Evolutionary conservation across 2,888 invertebrate genomes (phyloP).

Genomic region (Sussaba pulchella): DNA sequence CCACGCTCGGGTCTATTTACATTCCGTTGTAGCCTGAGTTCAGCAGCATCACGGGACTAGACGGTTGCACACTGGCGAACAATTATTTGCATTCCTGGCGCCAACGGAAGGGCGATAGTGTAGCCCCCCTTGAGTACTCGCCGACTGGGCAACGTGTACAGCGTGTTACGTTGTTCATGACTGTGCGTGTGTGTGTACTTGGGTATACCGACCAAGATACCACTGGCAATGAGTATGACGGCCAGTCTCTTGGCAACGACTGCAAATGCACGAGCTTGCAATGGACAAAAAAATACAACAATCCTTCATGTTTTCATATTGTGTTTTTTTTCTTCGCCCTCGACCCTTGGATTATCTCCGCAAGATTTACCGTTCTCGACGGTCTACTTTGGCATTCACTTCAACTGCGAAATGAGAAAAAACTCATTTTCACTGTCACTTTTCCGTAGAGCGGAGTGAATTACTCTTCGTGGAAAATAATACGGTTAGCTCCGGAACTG

Average conservation of each 20-base stretch:
- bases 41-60: conserved; percentile 44
- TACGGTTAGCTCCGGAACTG: not conserved
- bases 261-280: conserved; percentile 7
- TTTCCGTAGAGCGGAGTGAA: not conserved
- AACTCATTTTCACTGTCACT: not conserved
- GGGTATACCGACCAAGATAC: conserved; percentile 36
- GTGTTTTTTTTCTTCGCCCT: not conserved
- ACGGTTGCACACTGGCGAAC: conserved; percentile 72
- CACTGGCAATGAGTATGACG: conserved; percentile 63
- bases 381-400: conserved; percentile 16
- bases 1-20: conserved; percentile 78
- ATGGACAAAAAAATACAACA: conserved; percentile 6
- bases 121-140: conserved; percentile 17
- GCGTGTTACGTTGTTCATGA: conserved; percentile 26
- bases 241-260: conserved; percentile 41
- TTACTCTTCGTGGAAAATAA: not conserved
- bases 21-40: conserved; percentile 75
- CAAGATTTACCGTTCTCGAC: conserved; percentile 10
- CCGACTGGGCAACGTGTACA: conserved; percentile 8
- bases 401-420: conserved; percentile 15
- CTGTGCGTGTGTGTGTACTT: not conserved
- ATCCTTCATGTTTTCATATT: not conserved
- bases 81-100: conserved; percentile 81
- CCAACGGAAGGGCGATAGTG: conserved; percentile 68
- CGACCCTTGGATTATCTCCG: not conserved